These are phyloP conservation scores for Nicator chloris DNA, from an alignment of 2,113 vertebrate genomes.

Conservation along the genomic window DNA sequence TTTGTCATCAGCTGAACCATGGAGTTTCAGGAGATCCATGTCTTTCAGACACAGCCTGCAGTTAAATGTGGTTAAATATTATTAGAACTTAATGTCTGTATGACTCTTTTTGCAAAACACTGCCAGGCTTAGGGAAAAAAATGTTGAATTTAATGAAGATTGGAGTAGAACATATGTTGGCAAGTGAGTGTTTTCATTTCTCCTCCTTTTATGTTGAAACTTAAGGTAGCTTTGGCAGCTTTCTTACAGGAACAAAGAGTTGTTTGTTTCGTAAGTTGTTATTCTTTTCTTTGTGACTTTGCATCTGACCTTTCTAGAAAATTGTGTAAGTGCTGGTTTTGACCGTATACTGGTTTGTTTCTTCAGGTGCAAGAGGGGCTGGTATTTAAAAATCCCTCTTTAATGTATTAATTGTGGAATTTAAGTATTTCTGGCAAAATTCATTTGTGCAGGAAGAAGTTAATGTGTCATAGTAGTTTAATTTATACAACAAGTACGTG, in stretches of 20 bases:
- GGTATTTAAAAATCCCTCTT: background rate
- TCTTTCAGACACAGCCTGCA: background rate
- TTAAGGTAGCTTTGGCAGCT: background rate
- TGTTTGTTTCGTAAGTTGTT: background rate
- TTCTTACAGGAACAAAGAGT: background rate
- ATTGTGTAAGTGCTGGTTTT: background rate
- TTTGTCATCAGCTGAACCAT: background rate
- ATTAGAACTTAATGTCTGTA: background rate
- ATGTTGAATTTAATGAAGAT: background rate
- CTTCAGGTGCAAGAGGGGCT: background rate
- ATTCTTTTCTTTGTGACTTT: background rate
- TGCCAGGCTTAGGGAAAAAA: background rate
- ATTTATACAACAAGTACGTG: background rate
- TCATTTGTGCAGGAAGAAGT: background rate
- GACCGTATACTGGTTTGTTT: background rate
- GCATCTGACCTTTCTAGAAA: background rate
- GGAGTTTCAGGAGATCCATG: background rate
- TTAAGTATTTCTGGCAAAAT: background rate
- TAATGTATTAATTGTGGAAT: background rate
- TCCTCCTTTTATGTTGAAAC: background rate
- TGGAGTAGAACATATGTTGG: background rate
- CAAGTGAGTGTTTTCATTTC: background rate
- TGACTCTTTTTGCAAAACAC: background rate
- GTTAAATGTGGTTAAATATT: background rate
- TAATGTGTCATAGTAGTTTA: background rate